Evolutionary conservation across 2,797 vertebrate species (phyloP), one percentile per base, ranked within the genome.

Genomic region (Pseudotriccus pelzelni): DNA sequence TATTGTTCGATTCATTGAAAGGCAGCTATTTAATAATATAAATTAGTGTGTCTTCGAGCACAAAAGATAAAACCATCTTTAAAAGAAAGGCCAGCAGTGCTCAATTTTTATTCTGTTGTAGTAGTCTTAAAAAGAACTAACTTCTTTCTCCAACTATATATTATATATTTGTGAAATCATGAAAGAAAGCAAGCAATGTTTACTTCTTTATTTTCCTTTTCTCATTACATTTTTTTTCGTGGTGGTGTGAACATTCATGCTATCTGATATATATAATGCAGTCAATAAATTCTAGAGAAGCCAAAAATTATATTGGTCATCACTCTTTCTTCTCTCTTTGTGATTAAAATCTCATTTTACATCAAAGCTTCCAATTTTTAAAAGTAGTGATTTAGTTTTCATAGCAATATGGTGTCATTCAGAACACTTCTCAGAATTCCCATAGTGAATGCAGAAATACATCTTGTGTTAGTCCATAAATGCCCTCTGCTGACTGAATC

Each of bases 401-500:
- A 79, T 95, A 88, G 50, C 75, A 89, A 46, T 85, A 77, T 46
- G 89, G 50, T 60, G 9, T 89, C 96, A 75, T 81, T 96, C 94
- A 96, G 90, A 90, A 60, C 89, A 64, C 15, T 86, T 91, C 87
- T 92, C 50, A 50, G 64, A 92, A 79, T 97, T 97, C 97, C 95
- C 62, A 68, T 50, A 70, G 66, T 79, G 67, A 95, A 87, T 83
- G 87, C 23, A 96, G 96, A 97, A 96, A 97, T 84, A 44, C 77
- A 19, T 93, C 89, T 96, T 97, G 95, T 96, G 73, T 98, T 97
- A 97, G 98, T 98, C 94, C 93, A 97, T 98, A 98, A 98, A 98
- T 97, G 98, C 98, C 98, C 98, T 97, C 98, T 98, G 97, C 97
- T 98, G 98, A 97, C 98, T 84, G 55, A 94, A 95, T 97, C 84